These are phyloP conservation scores for Drosophila putrida DNA, from an alignment of 2,888 invertebrate species.

Conservation along the genomic window DNA sequence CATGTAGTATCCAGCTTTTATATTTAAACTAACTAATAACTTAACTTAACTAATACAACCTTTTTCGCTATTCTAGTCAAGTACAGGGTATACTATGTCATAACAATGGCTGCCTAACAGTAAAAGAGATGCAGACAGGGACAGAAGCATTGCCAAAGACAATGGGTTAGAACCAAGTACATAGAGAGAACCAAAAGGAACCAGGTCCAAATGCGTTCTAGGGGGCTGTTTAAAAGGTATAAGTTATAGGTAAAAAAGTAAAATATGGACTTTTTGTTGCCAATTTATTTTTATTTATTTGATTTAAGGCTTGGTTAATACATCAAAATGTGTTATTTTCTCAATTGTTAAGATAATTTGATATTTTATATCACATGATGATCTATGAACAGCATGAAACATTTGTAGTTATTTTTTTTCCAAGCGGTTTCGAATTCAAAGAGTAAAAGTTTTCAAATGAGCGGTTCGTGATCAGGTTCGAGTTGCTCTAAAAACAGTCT, in stretches of 20 bases:
- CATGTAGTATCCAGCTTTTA: not conserved
- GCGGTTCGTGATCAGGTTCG: no score
- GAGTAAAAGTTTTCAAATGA: no score
- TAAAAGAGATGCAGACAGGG: constrained; percentile 50
- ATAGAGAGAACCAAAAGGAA: constrained; percentile 38
- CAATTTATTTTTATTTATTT: no score
- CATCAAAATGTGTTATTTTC: no score
- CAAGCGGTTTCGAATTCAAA: no score
- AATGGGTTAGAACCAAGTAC: constrained; percentile 69
- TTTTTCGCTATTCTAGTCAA: constrained; percentile 1
- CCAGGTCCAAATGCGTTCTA: constrained; percentile 37
- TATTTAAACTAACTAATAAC: not conserved
- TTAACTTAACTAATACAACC: constrained; percentile 11
- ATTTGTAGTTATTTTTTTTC: no score
- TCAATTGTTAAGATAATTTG: no score
- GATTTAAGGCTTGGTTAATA: no score
- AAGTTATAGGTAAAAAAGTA: not conserved
- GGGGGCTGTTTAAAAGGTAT: constrained; percentile 8
- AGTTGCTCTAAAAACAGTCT: no score
- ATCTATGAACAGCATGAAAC: no score
- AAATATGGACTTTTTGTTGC: no score
- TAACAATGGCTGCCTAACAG: constrained; percentile 69
- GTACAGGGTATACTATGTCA: constrained; percentile 59
- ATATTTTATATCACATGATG: no score
- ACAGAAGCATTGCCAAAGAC: constrained; percentile 67